These are phyloP conservation scores for Margarornis squamiger DNA, from an alignment of 2,797 vertebrate genomes.

Conservation along the genomic window DNA sequence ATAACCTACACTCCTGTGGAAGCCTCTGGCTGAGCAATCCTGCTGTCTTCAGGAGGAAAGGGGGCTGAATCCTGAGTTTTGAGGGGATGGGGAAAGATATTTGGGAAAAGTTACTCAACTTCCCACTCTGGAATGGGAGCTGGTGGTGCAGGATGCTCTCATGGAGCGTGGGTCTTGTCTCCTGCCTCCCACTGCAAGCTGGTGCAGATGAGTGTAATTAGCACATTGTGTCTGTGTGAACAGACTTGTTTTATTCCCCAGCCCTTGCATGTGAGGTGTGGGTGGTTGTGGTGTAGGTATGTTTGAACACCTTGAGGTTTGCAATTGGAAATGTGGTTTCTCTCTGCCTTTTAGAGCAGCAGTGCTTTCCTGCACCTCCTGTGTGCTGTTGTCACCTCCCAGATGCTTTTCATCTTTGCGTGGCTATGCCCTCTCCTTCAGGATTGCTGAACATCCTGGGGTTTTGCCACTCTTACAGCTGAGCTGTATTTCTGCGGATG, in stretches of 20 bases:
- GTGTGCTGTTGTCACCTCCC: neutral
- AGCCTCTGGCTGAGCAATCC: neutral
- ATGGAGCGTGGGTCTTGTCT: neutral
- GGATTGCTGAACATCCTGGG: neutral
- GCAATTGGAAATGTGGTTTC: neutral
- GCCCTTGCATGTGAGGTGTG: neutral
- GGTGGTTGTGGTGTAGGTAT: neutral
- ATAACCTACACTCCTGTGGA: neutral
- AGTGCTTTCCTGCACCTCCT: neutral
- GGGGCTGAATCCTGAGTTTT: neutral
- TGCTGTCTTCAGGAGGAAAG: neutral
- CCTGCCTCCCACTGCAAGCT: neutral
- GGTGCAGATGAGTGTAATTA: neutral
- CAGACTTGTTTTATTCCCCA: neutral
- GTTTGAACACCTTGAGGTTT: neutral
- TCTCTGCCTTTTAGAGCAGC: neutral
- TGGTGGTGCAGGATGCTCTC: neutral
- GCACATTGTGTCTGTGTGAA: neutral
- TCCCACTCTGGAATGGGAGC: neutral
- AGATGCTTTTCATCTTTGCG: neutral
- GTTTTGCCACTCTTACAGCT: neutral
- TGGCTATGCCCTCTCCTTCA: neutral
- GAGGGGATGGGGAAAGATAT: neutral
- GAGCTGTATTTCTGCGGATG: neutral
- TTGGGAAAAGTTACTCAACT: neutral